phyloP scores from a whole-genome alignment of 2,113 vertebrate genomes.

The Hylia prasina region DNA sequence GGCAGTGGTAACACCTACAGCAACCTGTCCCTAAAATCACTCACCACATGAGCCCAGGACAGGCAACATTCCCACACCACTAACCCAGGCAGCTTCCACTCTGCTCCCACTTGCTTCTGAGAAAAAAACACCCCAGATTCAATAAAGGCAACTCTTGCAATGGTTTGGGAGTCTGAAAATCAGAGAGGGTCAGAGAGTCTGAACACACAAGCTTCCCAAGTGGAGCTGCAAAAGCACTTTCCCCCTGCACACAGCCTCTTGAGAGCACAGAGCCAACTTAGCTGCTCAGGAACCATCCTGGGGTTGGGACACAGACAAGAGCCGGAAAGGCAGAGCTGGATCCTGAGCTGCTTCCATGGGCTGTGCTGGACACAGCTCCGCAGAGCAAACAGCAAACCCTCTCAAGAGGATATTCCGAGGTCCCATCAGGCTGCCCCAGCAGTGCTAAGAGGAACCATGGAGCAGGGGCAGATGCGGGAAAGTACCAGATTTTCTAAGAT shows the following conservation, averaged over 20 bases:
- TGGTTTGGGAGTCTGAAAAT: background rate
- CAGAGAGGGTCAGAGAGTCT: background rate
- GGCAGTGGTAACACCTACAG: background rate
- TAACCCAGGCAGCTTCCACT: too few species aligned
- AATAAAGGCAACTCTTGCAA: background rate
- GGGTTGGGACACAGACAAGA: background rate
- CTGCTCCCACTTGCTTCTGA: rapidly evolving
- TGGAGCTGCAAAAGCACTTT: background rate
- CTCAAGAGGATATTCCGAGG: background rate
- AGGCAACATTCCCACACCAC: background rate
- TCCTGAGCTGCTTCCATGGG: rapidly evolving
- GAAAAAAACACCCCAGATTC: background rate
- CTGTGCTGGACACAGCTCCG: background rate
- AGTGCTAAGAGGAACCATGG: rapidly evolving
- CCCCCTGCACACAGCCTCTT: rapidly evolving
- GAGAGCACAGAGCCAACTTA: background rate
- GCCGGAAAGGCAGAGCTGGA: background rate
- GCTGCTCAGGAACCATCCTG: background rate
- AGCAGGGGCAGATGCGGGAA: background rate
- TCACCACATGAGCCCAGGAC: rapidly evolving
- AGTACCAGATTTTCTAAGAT: background rate
- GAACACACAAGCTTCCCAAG: background rate
- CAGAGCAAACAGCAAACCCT: background rate
- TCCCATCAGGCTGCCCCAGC: background rate
- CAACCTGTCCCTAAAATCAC: background rate